These are phyloP conservation scores for Ceratina australensis DNA, from an alignment of 1,140 invertebrate species.

Conservation along the genomic window DNA sequence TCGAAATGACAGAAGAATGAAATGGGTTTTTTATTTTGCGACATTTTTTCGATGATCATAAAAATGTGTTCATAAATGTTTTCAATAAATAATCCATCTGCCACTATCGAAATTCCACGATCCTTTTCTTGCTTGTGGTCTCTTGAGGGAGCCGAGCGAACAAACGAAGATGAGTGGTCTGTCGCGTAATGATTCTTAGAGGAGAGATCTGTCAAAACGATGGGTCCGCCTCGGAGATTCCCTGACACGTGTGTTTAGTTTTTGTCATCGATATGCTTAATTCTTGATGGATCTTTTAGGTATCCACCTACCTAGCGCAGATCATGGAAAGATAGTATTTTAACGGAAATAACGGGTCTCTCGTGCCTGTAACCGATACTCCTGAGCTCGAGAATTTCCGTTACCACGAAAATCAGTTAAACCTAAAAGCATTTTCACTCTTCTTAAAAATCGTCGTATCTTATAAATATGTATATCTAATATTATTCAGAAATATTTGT, in stretches of 20 bases:
- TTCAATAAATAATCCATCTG: constrained; percentile 68
- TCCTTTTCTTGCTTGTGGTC: constrained; percentile 5
- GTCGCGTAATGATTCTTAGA: constrained; percentile 40
- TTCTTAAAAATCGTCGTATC: no score
- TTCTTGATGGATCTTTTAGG: constrained; percentile 41
- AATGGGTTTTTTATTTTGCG: no score
- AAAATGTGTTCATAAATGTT: constrained; percentile 18
- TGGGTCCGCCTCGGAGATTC: constrained; percentile 1
- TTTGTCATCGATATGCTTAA: constrained; percentile 51
- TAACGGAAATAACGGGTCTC: not conserved
- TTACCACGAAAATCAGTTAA: not conserved
- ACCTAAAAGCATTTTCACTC: constrained; percentile 3
- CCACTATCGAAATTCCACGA: constrained; percentile 51
- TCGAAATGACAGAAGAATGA: no score
- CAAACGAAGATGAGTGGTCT: constrained; percentile 5
- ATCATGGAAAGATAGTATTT: constrained; percentile 17
- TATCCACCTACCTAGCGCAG: constrained; percentile 26
- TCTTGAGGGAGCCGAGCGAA: not conserved
- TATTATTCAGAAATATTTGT: no score
- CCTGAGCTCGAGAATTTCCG: not conserved
- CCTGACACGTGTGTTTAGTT: constrained; percentile 37
- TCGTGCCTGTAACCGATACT: constrained; percentile 6
- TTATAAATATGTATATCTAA: not conserved
- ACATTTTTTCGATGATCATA: no score
- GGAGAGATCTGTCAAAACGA: constrained; percentile 58